Base-by-base conservation (phyloP, 2,797 vertebrate species). In the Pristis pectinata region DNA sequence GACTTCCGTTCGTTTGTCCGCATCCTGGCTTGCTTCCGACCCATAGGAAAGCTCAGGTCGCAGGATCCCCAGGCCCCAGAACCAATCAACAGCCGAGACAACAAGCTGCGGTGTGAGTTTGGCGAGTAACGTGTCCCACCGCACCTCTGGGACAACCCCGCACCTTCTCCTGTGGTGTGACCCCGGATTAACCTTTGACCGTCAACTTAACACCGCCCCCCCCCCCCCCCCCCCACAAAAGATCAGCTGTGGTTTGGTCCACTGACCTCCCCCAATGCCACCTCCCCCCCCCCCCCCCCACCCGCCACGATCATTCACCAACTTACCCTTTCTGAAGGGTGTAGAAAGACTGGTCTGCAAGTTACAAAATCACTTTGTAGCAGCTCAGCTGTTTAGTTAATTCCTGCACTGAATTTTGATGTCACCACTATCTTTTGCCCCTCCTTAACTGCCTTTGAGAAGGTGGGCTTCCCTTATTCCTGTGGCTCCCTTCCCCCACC, bases 1-100 rank as follows among this genome's bases (percentile, higher is more conserved):
- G 97, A 98, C 92, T 98, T 98, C 93, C 80, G 96, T 30, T 96
- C 96, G 30, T 98, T 98, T 56, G 97, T 97, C 53, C 96, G 96
- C 44, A 95, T 97, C 95, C 96, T 98, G 95, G 97, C 98, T 93
- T 97, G 97, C 95, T 98, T 98, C 95, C 97, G 97, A 49, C 98
- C 98, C 0, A 37, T 95, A 0, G 96, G 97, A 93, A 95, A 95
- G 1, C 93, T 95, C 24, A 87, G 95, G 22, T 76, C 19, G 67
- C 95, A 95, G 95, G 96, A 96, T 22, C 95, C 95, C 15, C 94
- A 87, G 0, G 95, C 95, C 27, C 95, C 95, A 0, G 97, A 98
- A 24, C 96, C 95, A 7, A 95, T 97, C 82, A 98, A 97, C 96
- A 98, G 97, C 97, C 96, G 96, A 30, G 97, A 94, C 95, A 96